Percentiles rank a stretch among this genome's conserved stretches.
phyloP scores from a whole-genome alignment of 2,113 vertebrate species.

The Natator depressus region DNA sequence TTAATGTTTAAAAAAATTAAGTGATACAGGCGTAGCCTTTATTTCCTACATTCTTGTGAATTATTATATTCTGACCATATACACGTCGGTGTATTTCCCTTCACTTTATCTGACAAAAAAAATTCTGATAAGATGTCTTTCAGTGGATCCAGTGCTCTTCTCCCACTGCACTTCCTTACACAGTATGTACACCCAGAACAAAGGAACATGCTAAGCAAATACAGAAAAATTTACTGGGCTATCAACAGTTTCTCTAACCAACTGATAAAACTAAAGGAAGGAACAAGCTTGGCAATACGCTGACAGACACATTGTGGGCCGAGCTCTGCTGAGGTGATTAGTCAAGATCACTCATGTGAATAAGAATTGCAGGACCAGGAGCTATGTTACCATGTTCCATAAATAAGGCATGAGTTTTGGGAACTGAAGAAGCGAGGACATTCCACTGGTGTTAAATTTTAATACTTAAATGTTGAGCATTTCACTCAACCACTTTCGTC shows the following conservation, averaged over 20 bases:
- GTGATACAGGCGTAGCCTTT: neutral
- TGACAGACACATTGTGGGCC: neutral
- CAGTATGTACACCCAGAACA: rapidly evolving
- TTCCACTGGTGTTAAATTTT: conserved; percentile 4
- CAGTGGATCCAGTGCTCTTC: rapidly evolving
- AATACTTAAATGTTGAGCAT: neutral
- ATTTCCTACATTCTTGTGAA: neutral
- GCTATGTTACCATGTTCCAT: neutral
- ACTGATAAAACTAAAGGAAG: neutral
- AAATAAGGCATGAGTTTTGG: neutral
- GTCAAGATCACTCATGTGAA: neutral
- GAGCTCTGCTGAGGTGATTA: neutral
- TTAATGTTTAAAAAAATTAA: neutral
- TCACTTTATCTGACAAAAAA: neutral
- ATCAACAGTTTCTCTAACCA: rapidly evolving
- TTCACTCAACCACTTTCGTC: neutral
- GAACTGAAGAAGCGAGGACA: neutral
- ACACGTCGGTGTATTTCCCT: rapidly evolving
- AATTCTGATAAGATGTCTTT: neutral
- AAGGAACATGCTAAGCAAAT: neutral
- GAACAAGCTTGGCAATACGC: neutral
- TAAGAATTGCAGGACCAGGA: neutral
- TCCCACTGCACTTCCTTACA: rapidly evolving
- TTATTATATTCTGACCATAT: neutral
- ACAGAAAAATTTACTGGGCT: neutral